Conservation (phyloP, 2,113 vertebrate species). For the Scopus umbretta region DNA sequence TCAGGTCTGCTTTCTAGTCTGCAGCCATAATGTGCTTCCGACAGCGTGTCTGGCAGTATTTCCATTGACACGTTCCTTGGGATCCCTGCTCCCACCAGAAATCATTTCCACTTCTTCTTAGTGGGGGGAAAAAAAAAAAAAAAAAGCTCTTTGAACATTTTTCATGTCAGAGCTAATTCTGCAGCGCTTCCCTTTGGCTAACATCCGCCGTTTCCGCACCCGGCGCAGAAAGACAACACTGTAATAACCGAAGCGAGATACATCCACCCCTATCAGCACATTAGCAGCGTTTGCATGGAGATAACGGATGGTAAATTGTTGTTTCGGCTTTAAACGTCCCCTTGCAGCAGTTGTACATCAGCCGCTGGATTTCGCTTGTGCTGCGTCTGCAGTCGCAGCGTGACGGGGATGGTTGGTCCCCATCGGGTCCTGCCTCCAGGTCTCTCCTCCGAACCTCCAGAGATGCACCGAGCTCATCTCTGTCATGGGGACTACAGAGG, state of each 20-base stretch:
- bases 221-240: not conserved
- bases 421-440: fast-evolving
- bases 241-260: not conserved
- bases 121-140: too few relatives aligned
- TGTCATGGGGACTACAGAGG: not conserved
- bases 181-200: not conserved
- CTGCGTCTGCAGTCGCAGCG: not conserved
- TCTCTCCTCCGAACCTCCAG: not conserved
- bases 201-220: not conserved
- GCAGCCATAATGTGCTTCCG: not conserved
- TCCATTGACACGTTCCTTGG: not conserved
- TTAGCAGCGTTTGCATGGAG: not conserved
- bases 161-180: not conserved
- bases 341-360: not conserved
- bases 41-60: not conserved
- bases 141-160: not conserved
- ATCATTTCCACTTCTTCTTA: not conserved
- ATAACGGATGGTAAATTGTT: not conserved
- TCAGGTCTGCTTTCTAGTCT: not conserved
- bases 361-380: not conserved
- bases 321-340: not conserved
- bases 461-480: not conserved
- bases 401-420: not conserved
- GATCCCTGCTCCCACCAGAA: not conserved
- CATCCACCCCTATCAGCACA: not conserved